A percentile compares a stretch with the other conserved stretches of the same genome.
Evolutionary conservation across 2,888 invertebrate genomes (phyloP).

Genomic region (Amaurobius ferox): DNA sequence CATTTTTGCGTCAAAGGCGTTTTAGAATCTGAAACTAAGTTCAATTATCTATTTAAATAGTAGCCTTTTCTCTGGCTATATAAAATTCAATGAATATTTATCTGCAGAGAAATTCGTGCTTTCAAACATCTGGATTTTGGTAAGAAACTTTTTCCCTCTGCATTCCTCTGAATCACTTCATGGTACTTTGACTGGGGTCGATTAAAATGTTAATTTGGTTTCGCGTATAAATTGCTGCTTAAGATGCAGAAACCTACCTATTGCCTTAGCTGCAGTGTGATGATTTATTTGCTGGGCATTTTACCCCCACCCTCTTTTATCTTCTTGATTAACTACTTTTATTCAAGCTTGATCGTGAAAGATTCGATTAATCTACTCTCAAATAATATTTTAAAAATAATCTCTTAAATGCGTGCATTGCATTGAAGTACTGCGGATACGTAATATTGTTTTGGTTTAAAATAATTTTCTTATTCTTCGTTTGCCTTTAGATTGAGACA

Average conservation of each 20-base stretch:
- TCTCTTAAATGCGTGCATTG: too few species aligned
- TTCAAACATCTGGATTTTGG: conserved; percentile 17
- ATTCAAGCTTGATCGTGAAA: background rate
- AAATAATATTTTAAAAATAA: background rate
- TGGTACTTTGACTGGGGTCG: background rate
- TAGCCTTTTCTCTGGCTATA: too few species aligned
- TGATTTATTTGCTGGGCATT: background rate
- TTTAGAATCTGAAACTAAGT: too few species aligned
- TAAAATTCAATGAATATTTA: background rate
- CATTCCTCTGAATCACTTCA: background rate
- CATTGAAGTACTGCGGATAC: too few species aligned
- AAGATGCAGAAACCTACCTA: background rate
- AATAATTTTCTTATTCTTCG: too few species aligned
- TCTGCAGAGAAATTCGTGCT: conserved; percentile 11
- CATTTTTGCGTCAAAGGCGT: too few species aligned
- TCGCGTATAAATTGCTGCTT: background rate
- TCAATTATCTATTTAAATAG: too few species aligned
- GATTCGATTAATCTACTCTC: background rate
- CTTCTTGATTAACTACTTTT: background rate
- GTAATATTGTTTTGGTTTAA: too few species aligned
- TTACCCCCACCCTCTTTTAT: background rate
- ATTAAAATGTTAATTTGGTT: conserved; percentile 21
- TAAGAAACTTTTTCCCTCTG: background rate
- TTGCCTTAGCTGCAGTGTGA: background rate
- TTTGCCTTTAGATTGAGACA: too few species aligned